A percentile compares a stretch with the other conserved stretches of the same genome.
Conservation (phyloP, 2,797 vertebrate species). For the Silurus aristotelis region DNA sequence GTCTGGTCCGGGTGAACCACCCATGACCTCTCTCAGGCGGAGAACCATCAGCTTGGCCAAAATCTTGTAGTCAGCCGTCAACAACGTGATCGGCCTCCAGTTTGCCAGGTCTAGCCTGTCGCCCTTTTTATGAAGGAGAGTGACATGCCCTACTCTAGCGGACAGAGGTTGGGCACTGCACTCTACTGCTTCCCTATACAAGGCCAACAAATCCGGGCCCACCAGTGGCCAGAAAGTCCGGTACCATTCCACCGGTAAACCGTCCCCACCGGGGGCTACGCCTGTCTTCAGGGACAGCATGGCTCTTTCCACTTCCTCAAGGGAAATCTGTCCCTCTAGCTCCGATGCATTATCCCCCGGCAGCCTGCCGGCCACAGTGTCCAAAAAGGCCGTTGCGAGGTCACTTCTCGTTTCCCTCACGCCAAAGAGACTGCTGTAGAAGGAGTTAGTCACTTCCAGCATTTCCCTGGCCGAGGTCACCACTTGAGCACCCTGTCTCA, state of each 20-base stretch:
- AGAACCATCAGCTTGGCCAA: background rate
- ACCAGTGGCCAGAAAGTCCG: background rate
- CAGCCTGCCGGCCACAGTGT: background rate
- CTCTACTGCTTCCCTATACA: background rate
- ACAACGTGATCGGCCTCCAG: too few species aligned
- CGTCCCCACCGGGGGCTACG: background rate
- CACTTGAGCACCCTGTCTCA: background rate
- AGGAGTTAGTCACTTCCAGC: background rate
- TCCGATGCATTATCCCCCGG: too few species aligned
- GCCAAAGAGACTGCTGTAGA: too few species aligned
- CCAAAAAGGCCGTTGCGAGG: background rate
- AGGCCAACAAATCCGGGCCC: background rate
- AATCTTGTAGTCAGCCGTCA: background rate
- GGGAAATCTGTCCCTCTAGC: background rate
- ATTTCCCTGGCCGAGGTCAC: too few species aligned
- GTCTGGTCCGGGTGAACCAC: too few species aligned
- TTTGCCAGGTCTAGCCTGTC: background rate
- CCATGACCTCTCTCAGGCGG: background rate
- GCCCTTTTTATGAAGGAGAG: background rate
- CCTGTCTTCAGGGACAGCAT: background rate
- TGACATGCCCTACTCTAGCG: background rate
- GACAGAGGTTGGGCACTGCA: fast-evolving
- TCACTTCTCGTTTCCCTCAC: too few species aligned
- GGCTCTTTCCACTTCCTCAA: background rate
- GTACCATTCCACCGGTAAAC: background rate